Conservation (phyloP, 2,113 vertebrate species). For the Alexandromys fortis region DNA sequence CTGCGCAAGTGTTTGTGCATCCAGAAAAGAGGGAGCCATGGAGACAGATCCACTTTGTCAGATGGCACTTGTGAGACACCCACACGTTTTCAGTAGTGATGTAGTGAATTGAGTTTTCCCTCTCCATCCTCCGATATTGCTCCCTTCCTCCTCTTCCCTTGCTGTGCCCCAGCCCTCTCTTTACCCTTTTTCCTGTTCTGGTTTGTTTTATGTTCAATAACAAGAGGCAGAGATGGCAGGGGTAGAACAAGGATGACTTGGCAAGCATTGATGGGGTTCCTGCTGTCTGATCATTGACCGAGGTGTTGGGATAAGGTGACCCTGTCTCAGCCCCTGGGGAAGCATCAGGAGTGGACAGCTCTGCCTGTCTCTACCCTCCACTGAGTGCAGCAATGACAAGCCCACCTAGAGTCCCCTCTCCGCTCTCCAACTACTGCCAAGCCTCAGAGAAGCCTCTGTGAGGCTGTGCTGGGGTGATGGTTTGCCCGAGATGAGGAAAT, state of each 20-base stretch:
- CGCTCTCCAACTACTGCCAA: rapidly evolving
- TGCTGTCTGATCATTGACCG: background rate
- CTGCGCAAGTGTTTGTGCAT: no score
- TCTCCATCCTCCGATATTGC: no score
- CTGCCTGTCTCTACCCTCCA: background rate
- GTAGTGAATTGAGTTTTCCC: background rate
- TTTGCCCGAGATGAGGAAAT: rapidly evolving
- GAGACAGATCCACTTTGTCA: background rate
- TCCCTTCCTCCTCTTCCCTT: background rate
- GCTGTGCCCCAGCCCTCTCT: background rate
- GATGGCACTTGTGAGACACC: background rate
- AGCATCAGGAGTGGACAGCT: background rate
- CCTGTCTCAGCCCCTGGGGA: background rate
- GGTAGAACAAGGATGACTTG: rapidly evolving
- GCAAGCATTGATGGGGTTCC: rapidly evolving
- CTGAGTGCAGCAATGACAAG: background rate
- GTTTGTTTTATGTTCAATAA: rapidly evolving
- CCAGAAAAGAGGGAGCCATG: background rate
- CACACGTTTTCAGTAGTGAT: rapidly evolving
- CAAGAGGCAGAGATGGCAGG: rapidly evolving
- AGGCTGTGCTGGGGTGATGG: background rate
- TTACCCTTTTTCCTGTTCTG: background rate
- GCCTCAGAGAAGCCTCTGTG: background rate
- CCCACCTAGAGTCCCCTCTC: no score
- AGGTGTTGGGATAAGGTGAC: background rate